These are phyloP conservation scores for Odobenus rosmarus DNA, from an alignment of 2,113 vertebrate species.

Conservation along the genomic window DNA sequence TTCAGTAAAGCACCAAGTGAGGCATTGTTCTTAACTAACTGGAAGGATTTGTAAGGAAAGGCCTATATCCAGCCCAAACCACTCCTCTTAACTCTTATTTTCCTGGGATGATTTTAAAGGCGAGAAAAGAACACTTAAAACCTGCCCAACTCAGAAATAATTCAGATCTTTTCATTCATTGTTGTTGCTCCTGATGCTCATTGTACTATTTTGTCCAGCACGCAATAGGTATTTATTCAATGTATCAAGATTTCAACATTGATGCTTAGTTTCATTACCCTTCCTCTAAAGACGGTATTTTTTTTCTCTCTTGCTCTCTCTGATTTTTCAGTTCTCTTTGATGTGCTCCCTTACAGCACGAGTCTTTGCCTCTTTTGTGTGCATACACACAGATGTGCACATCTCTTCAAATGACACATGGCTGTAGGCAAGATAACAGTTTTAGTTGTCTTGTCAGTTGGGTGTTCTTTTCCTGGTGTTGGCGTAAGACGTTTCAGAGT, in stretches of 20 bases:
- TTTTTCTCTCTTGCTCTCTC: background rate
- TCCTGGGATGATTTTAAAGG: background rate
- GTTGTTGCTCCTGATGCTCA: background rate
- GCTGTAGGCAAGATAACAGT: background rate
- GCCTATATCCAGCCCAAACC: background rate
- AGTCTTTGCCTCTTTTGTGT: background rate
- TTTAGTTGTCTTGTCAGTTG: background rate
- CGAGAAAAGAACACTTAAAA: background rate
- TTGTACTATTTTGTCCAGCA: background rate
- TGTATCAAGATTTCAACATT: background rate
- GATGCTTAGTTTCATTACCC: background rate
- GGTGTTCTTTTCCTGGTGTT: background rate
- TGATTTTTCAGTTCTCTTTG: background rate
- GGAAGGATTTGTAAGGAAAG: background rate
- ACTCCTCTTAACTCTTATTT: background rate
- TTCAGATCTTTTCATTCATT: background rate
- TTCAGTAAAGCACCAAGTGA: background rate
- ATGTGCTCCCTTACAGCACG: fast-evolving
- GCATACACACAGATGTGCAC: background rate
- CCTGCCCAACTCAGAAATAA: background rate
- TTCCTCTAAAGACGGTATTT: background rate
- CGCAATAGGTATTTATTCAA: background rate
- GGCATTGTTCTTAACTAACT: background rate
- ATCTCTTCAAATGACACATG: background rate
- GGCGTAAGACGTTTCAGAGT: background rate